These are phyloP conservation scores for Hoplias malabaricus DNA, from an alignment of 2,113 vertebrate genomes.

Conservation along the genomic window DNA sequence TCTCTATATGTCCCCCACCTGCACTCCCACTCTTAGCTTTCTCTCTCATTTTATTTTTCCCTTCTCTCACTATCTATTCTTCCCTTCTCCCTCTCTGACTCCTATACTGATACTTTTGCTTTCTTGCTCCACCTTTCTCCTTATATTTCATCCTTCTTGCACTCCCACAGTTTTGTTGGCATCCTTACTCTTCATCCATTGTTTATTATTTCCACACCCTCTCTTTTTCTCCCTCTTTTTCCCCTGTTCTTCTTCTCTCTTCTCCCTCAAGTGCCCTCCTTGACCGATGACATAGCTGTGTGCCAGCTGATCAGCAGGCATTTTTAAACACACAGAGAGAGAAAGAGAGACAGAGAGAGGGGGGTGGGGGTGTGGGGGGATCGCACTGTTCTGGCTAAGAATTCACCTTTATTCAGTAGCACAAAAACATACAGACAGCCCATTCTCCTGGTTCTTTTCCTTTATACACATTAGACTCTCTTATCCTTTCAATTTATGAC, in stretches of 20 bases:
- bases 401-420: conserved; percentile 36
- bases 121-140: too few species aligned
- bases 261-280: conserved; percentile 18
- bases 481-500: background rate
- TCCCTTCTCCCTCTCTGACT: background rate
- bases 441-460: conserved; percentile 17
- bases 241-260: background rate
- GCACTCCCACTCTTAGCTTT: background rate
- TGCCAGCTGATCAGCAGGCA: conserved; percentile 28
- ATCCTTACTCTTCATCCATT: background rate
- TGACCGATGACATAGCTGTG: conserved; percentile 13
- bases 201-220: background rate
- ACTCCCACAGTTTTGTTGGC: background rate
- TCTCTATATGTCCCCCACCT: too few species aligned
- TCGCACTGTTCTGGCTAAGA: conserved; percentile 10
- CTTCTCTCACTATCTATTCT: background rate
- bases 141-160: background rate
- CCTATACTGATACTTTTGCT: too few species aligned
- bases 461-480: background rate
- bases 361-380: too few species aligned
- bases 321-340: conserved; percentile 16
- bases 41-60: background rate
- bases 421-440: conserved; percentile 33
- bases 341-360: background rate
- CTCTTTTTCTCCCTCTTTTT: background rate